Base-by-base conservation (phyloP, 1,140 invertebrate genomes). In the Holotrichia oblita region DNA sequence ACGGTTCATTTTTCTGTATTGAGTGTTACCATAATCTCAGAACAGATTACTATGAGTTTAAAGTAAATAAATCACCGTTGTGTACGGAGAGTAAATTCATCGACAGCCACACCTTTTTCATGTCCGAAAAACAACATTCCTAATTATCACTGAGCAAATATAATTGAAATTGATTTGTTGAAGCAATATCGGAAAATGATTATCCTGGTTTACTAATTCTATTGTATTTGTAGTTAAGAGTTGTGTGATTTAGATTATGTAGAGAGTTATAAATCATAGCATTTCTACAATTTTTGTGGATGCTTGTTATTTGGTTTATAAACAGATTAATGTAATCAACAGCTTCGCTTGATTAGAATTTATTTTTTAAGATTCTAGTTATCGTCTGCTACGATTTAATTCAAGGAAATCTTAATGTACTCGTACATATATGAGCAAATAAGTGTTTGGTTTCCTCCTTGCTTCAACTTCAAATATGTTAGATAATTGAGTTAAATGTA, bases 151-250 rank as follows among this genome's bases (percentile, higher is more conserved):
- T 69, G 12, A 22, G 61, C 24, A 69, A 69, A 69, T 69, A 69
- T 27, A 69, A 69, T 69, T 69, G 61, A 69, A 69, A 22, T 69
- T 34, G 12, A 22, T 69, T 69, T 69, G 61, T 27, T 69, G 20
- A 69, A 20, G 61, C 22, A 69, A 34, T 69, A 22, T 10, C 22
- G 10, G 8, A 69, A 69, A 22, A 34, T 69, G 22, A 69, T 27
- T 69, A 9, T 20, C 20, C 20, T 10, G 22, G 61, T 27, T 69
- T 69, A 69, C 17, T 34, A 69, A 69, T 10, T 69, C 27, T 69
- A 22, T 69, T 69, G 48, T 14, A 55, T 14, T 55, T 55, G 27
- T 34, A 34, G 27, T 34, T 34, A 34, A 1, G n/a, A 55, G n/a
- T 55, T 55, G 17, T n/a, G 48, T n/a, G 48, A 17, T 17, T n/a